Conservation (phyloP, 2,113 vertebrate genomes). For the Conger conger region DNA sequence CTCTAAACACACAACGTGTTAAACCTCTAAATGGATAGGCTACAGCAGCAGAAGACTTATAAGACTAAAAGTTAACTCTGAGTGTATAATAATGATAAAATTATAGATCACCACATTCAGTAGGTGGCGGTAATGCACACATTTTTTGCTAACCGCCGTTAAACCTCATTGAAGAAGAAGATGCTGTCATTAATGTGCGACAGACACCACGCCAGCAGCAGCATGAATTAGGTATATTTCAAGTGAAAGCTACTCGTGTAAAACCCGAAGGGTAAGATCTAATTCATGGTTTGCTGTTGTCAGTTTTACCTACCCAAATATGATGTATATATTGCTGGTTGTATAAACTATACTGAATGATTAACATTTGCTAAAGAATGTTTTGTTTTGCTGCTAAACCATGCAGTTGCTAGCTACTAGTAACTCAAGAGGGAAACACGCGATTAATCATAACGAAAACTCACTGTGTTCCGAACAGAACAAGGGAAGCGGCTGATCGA, state of each 20-base stretch:
- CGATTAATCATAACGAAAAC: neutral
- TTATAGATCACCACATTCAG: too few species aligned
- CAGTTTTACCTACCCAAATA: neutral
- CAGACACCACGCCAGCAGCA: too few species aligned
- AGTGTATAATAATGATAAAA: too few species aligned
- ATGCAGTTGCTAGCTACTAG: neutral
- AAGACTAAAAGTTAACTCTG: too few species aligned
- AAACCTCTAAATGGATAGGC: too few species aligned
- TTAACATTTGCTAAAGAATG: neutral
- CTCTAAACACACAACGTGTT: too few species aligned
- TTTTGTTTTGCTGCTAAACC: neutral
- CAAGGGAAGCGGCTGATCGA: too few species aligned
- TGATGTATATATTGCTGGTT: neutral
- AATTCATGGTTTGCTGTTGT: neutral
- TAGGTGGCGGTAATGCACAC: too few species aligned
- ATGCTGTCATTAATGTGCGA: slow-evolving; percentile 25
- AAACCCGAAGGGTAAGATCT: neutral
- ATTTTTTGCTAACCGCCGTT: too few species aligned
- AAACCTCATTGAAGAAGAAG: neutral
- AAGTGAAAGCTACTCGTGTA: neutral
- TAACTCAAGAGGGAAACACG: neutral
- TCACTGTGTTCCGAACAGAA: too few species aligned
- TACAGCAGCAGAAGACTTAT: too few species aligned
- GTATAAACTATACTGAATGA: neutral
- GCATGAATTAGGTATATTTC: neutral